These are phyloP conservation scores for Sialia sialis DNA, from an alignment of 2,113 vertebrate species.

Conservation along the genomic window DNA sequence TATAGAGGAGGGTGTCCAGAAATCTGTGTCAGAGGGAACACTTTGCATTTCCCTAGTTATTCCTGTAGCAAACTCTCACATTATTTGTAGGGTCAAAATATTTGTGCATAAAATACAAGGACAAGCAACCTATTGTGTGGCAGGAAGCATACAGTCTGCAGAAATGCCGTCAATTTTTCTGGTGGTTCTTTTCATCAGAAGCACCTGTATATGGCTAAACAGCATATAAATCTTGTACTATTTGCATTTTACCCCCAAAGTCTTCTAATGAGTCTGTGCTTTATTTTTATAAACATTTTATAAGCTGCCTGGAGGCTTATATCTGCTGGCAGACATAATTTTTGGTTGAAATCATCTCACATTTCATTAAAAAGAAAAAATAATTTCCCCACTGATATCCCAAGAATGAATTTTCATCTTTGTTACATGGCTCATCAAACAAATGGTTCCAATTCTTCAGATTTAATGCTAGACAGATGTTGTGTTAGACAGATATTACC, in stretches of 20 bases:
- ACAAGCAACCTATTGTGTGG: conserved; percentile 18
- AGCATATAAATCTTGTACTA: conserved; percentile 1
- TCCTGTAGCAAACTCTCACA: neutral
- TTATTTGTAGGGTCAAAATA: neutral
- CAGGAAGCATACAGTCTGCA: neutral
- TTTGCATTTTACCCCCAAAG: conserved; percentile 21
- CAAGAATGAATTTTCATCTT: conserved; percentile 38
- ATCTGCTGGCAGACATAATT: neutral
- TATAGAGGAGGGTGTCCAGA: neutral
- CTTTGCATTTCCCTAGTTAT: neutral
- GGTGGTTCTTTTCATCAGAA: neutral
- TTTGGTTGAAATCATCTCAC: conserved; percentile 25
- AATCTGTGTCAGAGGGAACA: neutral
- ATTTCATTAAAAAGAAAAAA: neutral
- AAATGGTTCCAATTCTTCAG: conserved; percentile 25
- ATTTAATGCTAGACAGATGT: conserved; percentile 52
- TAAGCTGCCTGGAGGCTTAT: neutral
- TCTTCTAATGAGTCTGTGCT: conserved; percentile 31
- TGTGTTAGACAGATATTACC: neutral
- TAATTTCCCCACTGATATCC: neutral
- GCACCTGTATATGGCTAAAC: conserved; percentile 21
- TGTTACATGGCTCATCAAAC: conserved; percentile 14
- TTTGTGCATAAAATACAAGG: neutral
- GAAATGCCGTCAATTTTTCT: conserved; percentile 42
- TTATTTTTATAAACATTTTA: conserved; percentile 39